Percentiles rank a stretch among this genome's conserved stretches.
Conservation (phyloP, 92 coral and sea anemone genomes). For the Hydrozoanthus gracilis region DNA sequence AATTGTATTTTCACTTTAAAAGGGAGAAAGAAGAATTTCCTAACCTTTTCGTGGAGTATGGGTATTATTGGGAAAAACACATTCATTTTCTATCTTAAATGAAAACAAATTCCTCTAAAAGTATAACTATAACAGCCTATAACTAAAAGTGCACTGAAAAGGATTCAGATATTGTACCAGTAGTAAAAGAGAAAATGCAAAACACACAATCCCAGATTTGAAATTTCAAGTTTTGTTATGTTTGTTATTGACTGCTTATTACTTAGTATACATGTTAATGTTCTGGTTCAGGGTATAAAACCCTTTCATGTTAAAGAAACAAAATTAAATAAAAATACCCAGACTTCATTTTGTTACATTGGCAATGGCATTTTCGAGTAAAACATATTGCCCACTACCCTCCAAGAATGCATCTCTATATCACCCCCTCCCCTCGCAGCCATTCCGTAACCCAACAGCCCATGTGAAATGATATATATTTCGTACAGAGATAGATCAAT, state of each 20-base stretch:
- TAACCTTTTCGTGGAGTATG: background rate
- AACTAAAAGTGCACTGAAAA: background rate
- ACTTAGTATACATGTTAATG: background rate
- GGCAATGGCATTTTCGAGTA: background rate
- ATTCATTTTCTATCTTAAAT: background rate
- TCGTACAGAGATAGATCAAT: too few relatives aligned
- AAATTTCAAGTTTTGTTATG: background rate
- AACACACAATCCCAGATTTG: background rate
- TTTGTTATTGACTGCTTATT: background rate
- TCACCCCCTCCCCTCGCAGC: too few relatives aligned
- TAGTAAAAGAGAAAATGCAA: conserved; percentile 3
- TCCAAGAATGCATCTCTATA: too few relatives aligned
- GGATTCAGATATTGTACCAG: conserved; percentile 6
- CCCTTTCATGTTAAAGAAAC: background rate
- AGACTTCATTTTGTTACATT: background rate
- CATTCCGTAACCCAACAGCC: too few relatives aligned
- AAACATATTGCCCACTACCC: too few relatives aligned
- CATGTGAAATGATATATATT: too few relatives aligned
- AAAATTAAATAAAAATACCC: background rate
- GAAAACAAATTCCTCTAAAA: too few relatives aligned
- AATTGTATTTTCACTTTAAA: background rate
- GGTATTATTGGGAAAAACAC: background rate
- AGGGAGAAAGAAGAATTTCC: background rate
- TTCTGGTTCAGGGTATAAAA: conserved; percentile 2
- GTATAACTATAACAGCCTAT: background rate